Evolutionary conservation across 1,140 invertebrate genomes (phyloP).

Genomic region (Drosophila subobscura): DNA sequence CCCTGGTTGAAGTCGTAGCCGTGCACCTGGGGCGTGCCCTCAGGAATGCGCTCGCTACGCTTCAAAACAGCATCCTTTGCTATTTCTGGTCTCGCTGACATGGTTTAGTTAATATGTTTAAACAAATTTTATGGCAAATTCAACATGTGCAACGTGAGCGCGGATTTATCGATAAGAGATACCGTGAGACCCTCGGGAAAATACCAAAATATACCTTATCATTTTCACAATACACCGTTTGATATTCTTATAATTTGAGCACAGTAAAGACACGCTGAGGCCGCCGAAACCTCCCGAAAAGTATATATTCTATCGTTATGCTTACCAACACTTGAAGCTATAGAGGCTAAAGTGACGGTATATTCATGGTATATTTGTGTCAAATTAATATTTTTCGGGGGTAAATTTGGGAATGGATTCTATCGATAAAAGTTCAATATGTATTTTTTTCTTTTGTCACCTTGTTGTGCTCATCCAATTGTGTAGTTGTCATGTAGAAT

Average conservation of each 20-base stretch:
- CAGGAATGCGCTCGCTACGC: slow-evolving; percentile 86
- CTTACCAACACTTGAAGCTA: background rate
- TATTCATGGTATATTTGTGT: background rate
- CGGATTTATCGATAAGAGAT: slow-evolving; percentile 13
- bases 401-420: no score
- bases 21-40: slow-evolving; percentile 87
- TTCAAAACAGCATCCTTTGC: slow-evolving; percentile 88
- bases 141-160: slow-evolving; percentile 46
- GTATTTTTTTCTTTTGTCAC: no score
- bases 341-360: background rate
- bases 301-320: no score
- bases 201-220: background rate
- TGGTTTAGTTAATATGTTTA: slow-evolving; percentile 42
- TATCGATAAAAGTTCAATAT: no score
- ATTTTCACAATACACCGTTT: no score
- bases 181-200: background rate
- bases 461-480: no score
- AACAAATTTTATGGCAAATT: slow-evolving; percentile 4
- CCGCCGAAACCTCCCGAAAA: no score
- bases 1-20: slow-evolving; percentile 98
- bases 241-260: no score
- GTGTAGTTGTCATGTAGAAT: no score
- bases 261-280: no score
- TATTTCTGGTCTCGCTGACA: slow-evolving; percentile 84
- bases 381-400: no score